phyloP scores from a whole-genome alignment of 2,113 vertebrate species.

The Lasiurus cinereus region DNA sequence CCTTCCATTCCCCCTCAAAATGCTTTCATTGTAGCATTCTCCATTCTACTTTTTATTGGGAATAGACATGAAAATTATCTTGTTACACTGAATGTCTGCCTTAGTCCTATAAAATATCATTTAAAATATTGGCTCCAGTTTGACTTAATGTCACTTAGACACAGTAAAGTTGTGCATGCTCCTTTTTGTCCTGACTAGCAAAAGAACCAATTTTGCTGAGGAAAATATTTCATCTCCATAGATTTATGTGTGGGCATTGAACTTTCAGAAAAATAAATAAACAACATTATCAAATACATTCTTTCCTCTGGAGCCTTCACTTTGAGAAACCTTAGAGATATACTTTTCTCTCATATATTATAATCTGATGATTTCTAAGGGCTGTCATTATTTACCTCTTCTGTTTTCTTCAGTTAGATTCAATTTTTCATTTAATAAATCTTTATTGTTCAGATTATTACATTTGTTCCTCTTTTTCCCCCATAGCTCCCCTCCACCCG shows the following conservation, averaged over 20 bases:
- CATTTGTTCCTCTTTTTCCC: too few relatives aligned
- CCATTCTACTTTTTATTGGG: background rate
- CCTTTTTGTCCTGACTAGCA: background rate
- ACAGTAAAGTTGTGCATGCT: background rate
- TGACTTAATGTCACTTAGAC: slow-evolving; percentile 47
- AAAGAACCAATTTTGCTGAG: slow-evolving; percentile 8
- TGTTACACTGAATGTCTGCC: slow-evolving; percentile 49
- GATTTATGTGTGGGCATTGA: slow-evolving; percentile 37
- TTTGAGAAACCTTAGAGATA: slow-evolving; percentile 54
- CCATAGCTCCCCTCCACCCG: too few relatives aligned
- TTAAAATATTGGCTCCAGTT: slow-evolving; percentile 9
- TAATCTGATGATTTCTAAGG: background rate
- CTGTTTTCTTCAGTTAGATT: slow-evolving; percentile 55
- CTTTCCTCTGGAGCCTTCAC: background rate
- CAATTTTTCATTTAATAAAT: too few relatives aligned
- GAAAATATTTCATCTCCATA: slow-evolving; percentile 53
- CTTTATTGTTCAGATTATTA: too few relatives aligned
- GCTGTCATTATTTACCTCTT: slow-evolving; percentile 30
- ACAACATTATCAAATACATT: background rate
- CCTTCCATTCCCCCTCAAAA: background rate
- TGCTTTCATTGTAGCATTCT: background rate
- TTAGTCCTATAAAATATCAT: slow-evolving; percentile 41
- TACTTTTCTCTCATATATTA: background rate
- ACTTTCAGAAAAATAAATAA: background rate
- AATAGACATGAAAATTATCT: slow-evolving; percentile 2